Percentiles rank a stretch among this genome's conserved stretches.
phyloP scores from a whole-genome alignment of 2,113 vertebrate genomes.

The Turnix velox region DNA sequence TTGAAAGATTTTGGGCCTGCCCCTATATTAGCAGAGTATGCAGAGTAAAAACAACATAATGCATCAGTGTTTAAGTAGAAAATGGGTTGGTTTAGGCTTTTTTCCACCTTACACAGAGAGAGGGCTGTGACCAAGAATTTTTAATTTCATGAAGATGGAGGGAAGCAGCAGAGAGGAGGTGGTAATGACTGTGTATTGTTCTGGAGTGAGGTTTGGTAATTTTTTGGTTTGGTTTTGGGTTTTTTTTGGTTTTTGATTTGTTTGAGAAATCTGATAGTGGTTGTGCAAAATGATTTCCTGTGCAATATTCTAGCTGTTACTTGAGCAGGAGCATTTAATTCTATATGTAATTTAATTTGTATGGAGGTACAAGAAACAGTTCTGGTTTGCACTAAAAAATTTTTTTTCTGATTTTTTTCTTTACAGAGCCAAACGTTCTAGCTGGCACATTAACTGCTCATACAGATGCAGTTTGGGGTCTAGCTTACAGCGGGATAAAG shows the following conservation, averaged over 20 bases:
- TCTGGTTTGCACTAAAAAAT: background rate
- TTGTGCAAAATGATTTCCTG: background rate
- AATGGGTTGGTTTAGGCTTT: background rate
- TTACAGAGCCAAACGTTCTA: constrained; percentile 89
- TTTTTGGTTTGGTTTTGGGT: background rate
- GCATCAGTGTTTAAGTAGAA: background rate
- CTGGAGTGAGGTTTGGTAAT: accelerated
- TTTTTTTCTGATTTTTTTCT: background rate
- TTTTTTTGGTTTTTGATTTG: background rate
- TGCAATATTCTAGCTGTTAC: background rate
- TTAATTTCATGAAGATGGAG: background rate
- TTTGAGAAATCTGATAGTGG: background rate
- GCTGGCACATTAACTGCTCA: constrained; percentile 90
- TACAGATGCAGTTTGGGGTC: constrained; percentile 93
- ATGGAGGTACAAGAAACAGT: background rate
- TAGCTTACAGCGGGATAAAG: constrained; percentile 94
- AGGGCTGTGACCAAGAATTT: background rate
- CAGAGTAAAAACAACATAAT: background rate
- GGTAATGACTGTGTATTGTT: background rate
- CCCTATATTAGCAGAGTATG: background rate
- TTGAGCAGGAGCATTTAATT: background rate
- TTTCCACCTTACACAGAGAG: background rate
- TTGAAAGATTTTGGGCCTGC: background rate
- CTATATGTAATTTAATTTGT: background rate
- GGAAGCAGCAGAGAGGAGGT: background rate